phyloP scores from a whole-genome alignment of 2,797 vertebrate species.

The Sebastes matsubarae region DNA sequence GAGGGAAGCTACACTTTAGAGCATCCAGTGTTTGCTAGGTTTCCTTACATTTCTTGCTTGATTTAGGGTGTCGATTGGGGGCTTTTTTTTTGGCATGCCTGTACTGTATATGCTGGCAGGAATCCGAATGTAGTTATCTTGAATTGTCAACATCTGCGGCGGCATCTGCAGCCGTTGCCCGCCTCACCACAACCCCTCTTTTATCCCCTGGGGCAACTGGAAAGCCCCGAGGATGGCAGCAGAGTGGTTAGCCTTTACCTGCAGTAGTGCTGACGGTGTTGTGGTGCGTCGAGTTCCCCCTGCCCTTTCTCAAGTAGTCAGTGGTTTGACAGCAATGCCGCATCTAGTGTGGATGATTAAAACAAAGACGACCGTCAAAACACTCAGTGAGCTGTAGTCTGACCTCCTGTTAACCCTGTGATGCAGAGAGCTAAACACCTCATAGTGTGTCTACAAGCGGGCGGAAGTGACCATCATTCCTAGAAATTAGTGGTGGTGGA shows the following conservation, averaged over 20 bases:
- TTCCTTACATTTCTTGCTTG: conserved; percentile 14
- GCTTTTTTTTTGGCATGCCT: conserved; percentile 14
- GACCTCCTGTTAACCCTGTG: conserved; percentile 17
- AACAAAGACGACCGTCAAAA: conserved; percentile 6
- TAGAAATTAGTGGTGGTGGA: neutral
- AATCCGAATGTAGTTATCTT: conserved; percentile 57
- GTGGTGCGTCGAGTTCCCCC: conserved; percentile 64
- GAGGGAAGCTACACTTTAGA: conserved; percentile 32
- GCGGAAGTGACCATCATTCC: conserved; percentile 19
- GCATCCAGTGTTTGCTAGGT: neutral
- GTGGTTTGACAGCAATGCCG: conserved; percentile 27
- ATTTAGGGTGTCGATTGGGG: conserved; percentile 22
- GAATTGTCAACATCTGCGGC: conserved; percentile 35
- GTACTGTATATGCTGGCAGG: conserved; percentile 43
- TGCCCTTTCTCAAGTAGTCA: conserved; percentile 45
- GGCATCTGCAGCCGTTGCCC: conserved; percentile 38
- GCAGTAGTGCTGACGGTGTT: conserved; percentile 57
- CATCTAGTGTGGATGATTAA: neutral
- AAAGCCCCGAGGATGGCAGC: conserved; percentile 67
- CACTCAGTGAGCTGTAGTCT: neutral
- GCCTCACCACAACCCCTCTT: conserved; percentile 35
- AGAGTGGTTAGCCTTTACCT: conserved; percentile 62
- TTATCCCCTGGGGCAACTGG: conserved; percentile 58
- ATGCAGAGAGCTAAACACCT: neutral
- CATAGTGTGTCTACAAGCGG: neutral